These are phyloP conservation scores for Melanostoma scalare DNA, from an alignment of 2,888 invertebrate species.

Conservation along the genomic window DNA sequence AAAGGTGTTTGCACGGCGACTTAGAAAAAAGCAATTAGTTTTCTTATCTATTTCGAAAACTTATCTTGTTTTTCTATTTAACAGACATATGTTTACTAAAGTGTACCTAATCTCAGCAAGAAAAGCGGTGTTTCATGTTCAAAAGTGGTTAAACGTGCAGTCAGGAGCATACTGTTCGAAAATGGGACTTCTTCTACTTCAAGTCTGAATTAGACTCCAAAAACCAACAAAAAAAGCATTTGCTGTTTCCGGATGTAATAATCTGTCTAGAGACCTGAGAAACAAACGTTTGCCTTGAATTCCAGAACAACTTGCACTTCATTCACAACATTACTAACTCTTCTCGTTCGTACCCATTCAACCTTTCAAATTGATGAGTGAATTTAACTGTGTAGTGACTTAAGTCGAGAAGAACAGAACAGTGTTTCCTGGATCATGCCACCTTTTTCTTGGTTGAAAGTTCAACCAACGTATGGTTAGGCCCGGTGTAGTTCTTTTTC, in stretches of 20 bases:
- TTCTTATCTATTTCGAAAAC: constrained; percentile 27
- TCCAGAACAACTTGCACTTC: neutral
- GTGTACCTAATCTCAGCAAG: too few species aligned
- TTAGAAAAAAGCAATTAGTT: constrained; percentile 16
- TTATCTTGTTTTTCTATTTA: constrained; percentile 52
- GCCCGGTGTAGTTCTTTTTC: neutral
- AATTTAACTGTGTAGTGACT: constrained; percentile 25
- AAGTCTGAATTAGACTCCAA: too few species aligned
- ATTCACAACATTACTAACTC: neutral
- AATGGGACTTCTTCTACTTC: neutral
- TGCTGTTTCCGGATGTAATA: too few species aligned
- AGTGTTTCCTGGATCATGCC: constrained; percentile 32
- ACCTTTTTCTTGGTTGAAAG: constrained; percentile 20
- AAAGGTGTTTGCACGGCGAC: constrained; percentile 7
- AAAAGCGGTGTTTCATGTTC: too few species aligned
- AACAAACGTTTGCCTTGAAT: neutral
- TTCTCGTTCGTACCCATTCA: neutral
- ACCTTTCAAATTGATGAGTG: neutral
- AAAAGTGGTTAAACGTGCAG: too few species aligned
- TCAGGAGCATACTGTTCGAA: too few species aligned
- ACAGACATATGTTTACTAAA: neutral
- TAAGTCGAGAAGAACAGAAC: constrained; percentile 5
- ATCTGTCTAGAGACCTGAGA: too few species aligned
- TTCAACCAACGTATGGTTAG: constrained; percentile 17
- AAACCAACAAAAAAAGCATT: too few species aligned